These are phyloP conservation scores for Drosophila kokeensis DNA, from an alignment of 2,888 invertebrate species.

Conservation along the genomic window DNA sequence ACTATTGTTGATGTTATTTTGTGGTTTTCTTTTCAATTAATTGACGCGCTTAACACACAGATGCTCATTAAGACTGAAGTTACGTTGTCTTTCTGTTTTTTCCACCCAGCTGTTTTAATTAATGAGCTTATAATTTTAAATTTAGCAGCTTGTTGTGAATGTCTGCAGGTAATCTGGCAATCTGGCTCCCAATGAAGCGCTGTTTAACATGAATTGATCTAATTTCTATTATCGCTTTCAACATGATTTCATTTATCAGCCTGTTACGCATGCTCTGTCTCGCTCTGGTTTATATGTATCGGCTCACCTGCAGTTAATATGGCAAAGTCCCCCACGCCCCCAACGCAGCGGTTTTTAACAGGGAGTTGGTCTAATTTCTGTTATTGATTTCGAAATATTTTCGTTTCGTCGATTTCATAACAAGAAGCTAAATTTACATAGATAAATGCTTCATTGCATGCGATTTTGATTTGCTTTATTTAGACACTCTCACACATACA, in stretches of 20 bases:
- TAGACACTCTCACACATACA: slow-evolving; percentile 3
- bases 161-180: not conserved
- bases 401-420: slow-evolving; percentile 53
- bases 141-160: slow-evolving; percentile 7
- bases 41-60: slow-evolving; percentile 48
- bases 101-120: slow-evolving; percentile 53
- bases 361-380: slow-evolving; percentile 18
- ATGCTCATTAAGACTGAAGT: slow-evolving; percentile 46
- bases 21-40: slow-evolving; percentile 59
- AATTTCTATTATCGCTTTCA: slow-evolving; percentile 37
- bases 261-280: slow-evolving; percentile 3
- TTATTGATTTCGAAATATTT: slow-evolving; percentile 56
- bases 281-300: not conserved
- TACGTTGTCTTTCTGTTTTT: slow-evolving; percentile 28
- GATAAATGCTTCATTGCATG: slow-evolving; percentile 54
- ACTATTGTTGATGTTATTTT: slow-evolving; percentile 24
- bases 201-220: slow-evolving; percentile 5
- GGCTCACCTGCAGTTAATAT: not conserved
- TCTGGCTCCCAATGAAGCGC: not conserved
- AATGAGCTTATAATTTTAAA: slow-evolving; percentile 40
- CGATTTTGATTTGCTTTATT: slow-evolving; percentile 46
- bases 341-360: not conserved
- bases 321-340: slow-evolving; percentile 18
- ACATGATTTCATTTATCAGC: slow-evolving; percentile 53
- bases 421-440: slow-evolving; percentile 21